Conservation (phyloP, 2,113 vertebrate genomes). For the Zapornia atra region DNA sequence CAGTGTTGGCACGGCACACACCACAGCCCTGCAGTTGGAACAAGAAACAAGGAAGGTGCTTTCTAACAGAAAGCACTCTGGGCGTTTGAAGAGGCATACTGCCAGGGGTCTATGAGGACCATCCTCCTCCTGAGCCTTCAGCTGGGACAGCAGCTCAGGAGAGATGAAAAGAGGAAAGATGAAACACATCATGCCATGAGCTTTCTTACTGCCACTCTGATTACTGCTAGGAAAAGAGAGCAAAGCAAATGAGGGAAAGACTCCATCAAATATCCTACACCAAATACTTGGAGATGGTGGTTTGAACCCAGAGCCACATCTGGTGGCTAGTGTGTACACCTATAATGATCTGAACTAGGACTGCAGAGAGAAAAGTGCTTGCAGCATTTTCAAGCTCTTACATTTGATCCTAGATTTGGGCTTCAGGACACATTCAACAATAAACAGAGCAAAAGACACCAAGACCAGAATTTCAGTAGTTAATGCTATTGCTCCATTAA, state of each 20-base stretch:
- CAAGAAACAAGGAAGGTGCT: slow-evolving; percentile 17
- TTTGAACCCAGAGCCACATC: neutral
- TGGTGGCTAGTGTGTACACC: neutral
- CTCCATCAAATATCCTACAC: neutral
- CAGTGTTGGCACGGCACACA: neutral
- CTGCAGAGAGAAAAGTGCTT: neutral
- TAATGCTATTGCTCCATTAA: neutral
- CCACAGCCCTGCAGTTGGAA: neutral
- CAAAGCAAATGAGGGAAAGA: neutral
- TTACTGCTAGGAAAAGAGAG: neutral
- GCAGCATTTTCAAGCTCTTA: neutral
- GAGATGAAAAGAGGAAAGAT: neutral
- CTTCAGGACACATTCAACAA: neutral
- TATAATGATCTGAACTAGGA: neutral
- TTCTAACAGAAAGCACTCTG: slow-evolving; percentile 2
- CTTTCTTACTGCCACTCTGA: neutral
- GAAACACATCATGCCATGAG: neutral
- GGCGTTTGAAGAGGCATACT: slow-evolving; percentile 47
- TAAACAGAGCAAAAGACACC: neutral
- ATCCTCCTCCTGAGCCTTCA: slow-evolving; percentile 30
- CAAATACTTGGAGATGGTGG: neutral
- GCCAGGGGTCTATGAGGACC: slow-evolving; percentile 21
- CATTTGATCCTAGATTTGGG: neutral
- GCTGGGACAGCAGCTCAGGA: neutral
- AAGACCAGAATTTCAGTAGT: neutral